A percentile compares a stretch with the other conserved stretches of the same genome.
Conservation (phyloP, 2,888 invertebrate species). For the Macrophya alboannulata region DNA sequence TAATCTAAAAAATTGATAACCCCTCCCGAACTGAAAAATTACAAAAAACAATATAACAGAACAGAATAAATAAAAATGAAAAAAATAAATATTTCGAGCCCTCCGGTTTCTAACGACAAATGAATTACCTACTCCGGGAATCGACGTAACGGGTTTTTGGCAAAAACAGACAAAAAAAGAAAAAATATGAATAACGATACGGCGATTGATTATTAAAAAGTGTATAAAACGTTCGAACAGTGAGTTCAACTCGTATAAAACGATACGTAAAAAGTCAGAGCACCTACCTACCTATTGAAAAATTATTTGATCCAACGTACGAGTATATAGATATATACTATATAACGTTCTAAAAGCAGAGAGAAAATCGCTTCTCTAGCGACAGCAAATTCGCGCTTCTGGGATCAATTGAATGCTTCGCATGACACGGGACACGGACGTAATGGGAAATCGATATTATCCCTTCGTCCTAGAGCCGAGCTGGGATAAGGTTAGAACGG, state of each 20-base stretch:
- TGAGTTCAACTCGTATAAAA: background rate
- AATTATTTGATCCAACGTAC: background rate
- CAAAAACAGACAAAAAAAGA: background rate
- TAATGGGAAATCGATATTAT: constrained; percentile 76
- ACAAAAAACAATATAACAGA: background rate
- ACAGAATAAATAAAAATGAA: background rate
- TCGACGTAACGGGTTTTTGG: background rate
- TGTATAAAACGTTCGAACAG: background rate
- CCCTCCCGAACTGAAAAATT: background rate
- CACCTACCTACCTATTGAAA: background rate
- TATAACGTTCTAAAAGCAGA: background rate
- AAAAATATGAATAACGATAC: background rate
- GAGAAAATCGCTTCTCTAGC: constrained; percentile 6
- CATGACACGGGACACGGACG: constrained; percentile 62
- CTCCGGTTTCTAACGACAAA: background rate
- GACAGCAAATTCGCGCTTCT: constrained; percentile 57
- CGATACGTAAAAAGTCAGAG: background rate
- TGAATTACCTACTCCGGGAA: background rate
- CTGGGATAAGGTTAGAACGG: constrained; percentile 45
- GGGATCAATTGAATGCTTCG: constrained; percentile 72
- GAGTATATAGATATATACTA: too few relatives aligned
- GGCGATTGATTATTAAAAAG: background rate
- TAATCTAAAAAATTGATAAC: constrained; percentile 1
- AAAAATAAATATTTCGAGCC: background rate
- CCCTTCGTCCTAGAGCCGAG: constrained; percentile 57